Evolutionary conservation across 2,888 invertebrate genomes (phyloP), one percentile per base, ranked within the genome.

Genomic region (Schizaphis graminum): DNA sequence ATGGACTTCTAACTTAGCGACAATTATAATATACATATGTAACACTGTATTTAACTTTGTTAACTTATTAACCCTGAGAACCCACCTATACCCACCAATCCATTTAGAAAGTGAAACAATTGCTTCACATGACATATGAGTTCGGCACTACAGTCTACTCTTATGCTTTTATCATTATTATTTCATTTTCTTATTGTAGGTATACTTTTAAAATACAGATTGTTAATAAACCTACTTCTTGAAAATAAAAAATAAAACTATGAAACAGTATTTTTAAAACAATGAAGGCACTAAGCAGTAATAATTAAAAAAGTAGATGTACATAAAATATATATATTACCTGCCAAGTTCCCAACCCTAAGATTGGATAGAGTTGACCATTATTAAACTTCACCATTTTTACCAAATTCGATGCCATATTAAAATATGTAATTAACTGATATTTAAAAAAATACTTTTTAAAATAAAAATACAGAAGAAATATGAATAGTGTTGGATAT

Each of bases 291-390:
- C 21, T 35, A 28, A 0, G 16, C 28, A 41, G 44, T 16, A 21
- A 53, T 47, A 35, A 35, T 16, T 28, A 13, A 47, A 47, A 47
- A 49, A 13, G 13, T 49, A n/a, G 85, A 35, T 47, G 7, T 3
- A 28, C 16, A 53, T n/a, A 7, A 49, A 53, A n/a, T n/a, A n/a
- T 53, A 53, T 53, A 53, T 41, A 13, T 92, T 94, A 96, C 96
- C 96, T 96, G 96, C 96, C 96, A 97, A 3, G 97, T 97, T 93
- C 97, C 97, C 89, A 97, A 95, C 13, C 97, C 97, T 67, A 97
- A 95, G 88, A 96, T 95, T 0, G 97, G 97, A 89, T 97, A 96
- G 86, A 96, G 95, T 56, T 95, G 95, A 61, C 96, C 96, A 94
- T 96, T 96, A 95, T 96, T 95, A 88, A 97, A 96, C 94, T 96